Evolutionary conservation across 2,113 vertebrate genomes (phyloP).

Genomic region (Semnornis frantzii): DNA sequence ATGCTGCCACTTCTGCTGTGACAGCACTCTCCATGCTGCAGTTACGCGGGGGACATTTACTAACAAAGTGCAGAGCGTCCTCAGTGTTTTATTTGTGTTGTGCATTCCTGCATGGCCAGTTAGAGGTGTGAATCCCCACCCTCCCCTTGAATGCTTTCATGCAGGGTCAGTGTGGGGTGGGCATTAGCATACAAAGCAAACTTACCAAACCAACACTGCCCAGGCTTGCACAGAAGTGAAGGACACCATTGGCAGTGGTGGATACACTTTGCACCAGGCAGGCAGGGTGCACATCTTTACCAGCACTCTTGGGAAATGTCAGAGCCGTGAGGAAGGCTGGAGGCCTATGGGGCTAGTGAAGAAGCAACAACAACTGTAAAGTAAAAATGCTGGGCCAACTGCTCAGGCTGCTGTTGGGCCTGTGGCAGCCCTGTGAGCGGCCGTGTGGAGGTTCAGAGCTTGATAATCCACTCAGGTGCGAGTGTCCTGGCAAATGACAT

Average conservation of each 20-base stretch:
- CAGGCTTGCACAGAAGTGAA: accelerated
- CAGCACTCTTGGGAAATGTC: not conserved
- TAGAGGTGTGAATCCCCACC: not conserved
- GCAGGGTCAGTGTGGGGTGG: not conserved
- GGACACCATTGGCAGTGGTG: accelerated
- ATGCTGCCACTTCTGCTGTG: not conserved
- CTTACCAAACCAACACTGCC: not conserved
- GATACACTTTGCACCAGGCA: not conserved
- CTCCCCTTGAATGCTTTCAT: not conserved
- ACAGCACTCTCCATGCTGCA: not conserved
- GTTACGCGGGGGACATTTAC: not conserved
- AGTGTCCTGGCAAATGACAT: not conserved
- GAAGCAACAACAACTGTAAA: not conserved
- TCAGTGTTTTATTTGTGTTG: not conserved
- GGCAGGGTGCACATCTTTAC: not conserved
- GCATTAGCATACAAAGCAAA: accelerated
- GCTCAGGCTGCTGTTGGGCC: not conserved
- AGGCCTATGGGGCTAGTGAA: accelerated
- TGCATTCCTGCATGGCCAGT: not conserved
- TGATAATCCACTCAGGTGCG: accelerated
- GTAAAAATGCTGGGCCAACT: not conserved
- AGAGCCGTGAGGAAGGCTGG: not conserved
- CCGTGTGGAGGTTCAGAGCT: accelerated
- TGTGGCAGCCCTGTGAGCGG: not conserved
- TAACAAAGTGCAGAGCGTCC: not conserved